These are phyloP conservation scores for Monoplex corrugatus DNA, from an alignment of 2,888 invertebrate species.

Conservation along the genomic window DNA sequence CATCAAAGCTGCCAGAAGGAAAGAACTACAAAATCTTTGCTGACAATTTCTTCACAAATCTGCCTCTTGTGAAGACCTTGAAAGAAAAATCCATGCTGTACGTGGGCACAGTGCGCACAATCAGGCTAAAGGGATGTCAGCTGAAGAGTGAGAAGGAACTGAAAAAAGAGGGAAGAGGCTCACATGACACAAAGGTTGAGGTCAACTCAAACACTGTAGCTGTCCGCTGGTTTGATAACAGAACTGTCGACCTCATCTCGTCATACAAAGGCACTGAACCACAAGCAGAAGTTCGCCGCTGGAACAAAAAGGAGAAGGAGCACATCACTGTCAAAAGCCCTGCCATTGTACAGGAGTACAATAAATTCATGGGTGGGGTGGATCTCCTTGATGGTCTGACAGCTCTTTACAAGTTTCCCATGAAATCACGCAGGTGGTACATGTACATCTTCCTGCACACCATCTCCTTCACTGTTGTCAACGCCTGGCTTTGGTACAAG, in stretches of 20 bases:
- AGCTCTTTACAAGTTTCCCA: conserved; percentile 41
- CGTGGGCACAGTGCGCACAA: conserved; percentile 51
- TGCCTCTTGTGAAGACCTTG: conserved; percentile 45
- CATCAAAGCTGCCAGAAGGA: conserved; percentile 39
- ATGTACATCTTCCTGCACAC: conserved; percentile 59
- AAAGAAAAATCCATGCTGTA: conserved; percentile 46
- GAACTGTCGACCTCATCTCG: conserved; percentile 57
- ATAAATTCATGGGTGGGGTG: conserved; percentile 49
- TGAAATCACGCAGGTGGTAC: conserved; percentile 56
- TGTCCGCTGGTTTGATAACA: conserved; percentile 62
- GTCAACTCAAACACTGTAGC: conserved; percentile 50
- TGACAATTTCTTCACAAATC: conserved; percentile 53
- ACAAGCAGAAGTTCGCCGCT: background rate
- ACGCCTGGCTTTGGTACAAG: conserved; percentile 57
- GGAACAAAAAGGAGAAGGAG: conserved; percentile 45
- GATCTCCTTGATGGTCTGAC: conserved; percentile 49
- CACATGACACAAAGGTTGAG: conserved; percentile 53
- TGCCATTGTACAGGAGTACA: conserved; percentile 48
- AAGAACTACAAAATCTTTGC: conserved; percentile 57
- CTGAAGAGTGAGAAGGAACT: conserved; percentile 57
- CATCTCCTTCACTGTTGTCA: conserved; percentile 55
- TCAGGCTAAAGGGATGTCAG: conserved; percentile 53
- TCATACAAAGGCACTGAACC: conserved; percentile 57
- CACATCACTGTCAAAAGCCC: conserved; percentile 45
- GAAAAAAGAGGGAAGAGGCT: conserved; percentile 57